Evolutionary conservation across 2,797 vertebrate genomes (phyloP), one percentile per base, ranked within the genome.

Genomic region (Apogon talboti): DNA sequence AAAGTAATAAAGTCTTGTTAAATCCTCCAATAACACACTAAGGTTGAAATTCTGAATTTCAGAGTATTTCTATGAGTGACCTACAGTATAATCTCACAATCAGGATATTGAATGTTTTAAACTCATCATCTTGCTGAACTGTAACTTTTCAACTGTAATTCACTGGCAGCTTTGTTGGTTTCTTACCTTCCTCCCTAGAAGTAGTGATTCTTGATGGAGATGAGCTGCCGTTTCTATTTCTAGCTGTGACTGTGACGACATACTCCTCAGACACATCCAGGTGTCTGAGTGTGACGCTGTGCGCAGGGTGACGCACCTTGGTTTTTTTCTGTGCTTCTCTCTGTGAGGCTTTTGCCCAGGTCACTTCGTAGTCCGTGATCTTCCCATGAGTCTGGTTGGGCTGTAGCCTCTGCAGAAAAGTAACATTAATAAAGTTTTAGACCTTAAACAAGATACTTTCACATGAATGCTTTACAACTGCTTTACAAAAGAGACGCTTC

Each of bases 321-420:
- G 6, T 24, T 4, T 0, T 38, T 1, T 40, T 19, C 12, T 11
- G 3, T 1, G 1, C 41, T 3, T 45, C 12, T 14, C 0, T 6
- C 1, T 47, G 42, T 11, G 10, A 11, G 5, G 42, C 24, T 12
- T 16, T 71, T 38, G 6, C 24, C 75, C 87, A 88, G 28, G 59
- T 80, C 49, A 94, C 83, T 19, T 76, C 40, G 57, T 91, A 94
- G 15, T 71, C 47, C 4, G 1, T n/a, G 41, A 94, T 82, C 7
- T 14, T 0, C n/a, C 90, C 92, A 28, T 93, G 84, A 30, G 85
- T 93, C 66, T 92, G 86, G n/a, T 76, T 54, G 19, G 24, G 6
- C 24, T 41, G 66, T 4, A 51, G 85, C 2, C 2, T 15, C 92
- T 93, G 56, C 16, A 74, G 14, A 51, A 11, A 66, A 11, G 9